Conservation (phyloP, 2,888 invertebrate genomes). For the Cantharis rustica region DNA sequence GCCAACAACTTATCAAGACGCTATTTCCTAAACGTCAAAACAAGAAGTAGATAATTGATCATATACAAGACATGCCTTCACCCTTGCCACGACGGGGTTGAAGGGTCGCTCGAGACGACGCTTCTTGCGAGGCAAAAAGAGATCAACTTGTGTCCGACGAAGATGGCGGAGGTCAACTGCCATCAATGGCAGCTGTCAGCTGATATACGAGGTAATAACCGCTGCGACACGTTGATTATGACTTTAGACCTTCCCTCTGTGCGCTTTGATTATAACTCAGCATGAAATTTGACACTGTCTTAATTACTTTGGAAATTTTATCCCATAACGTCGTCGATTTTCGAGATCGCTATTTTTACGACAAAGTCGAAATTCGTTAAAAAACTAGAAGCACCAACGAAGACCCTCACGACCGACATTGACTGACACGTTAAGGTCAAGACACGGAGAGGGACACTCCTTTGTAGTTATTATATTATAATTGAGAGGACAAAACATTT, state of each 20-base stretch:
- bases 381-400: background rate
- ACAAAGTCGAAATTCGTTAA: background rate
- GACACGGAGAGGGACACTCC: slow-evolving; percentile 43
- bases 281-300: slow-evolving; percentile 28
- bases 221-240: slow-evolving; percentile 51
- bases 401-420: slow-evolving; percentile 9
- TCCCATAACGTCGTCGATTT: background rate
- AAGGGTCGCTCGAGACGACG: slow-evolving; percentile 14
- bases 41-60: slow-evolving; percentile 57
- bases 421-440: slow-evolving; percentile 38
- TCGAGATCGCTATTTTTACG: background rate
- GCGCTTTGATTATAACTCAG: slow-evolving; percentile 23
- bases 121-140: slow-evolving; percentile 23
- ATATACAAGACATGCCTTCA: slow-evolving; percentile 41
- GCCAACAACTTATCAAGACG: slow-evolving; percentile 40
- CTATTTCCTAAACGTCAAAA: slow-evolving; percentile 57
- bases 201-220: slow-evolving; percentile 59
- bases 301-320: slow-evolving; percentile 25
- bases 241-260: slow-evolving; percentile 29
- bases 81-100: slow-evolving; percentile 32
- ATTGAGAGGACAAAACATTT: slow-evolving; percentile 51
- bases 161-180: slow-evolving; percentile 44
- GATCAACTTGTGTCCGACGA: slow-evolving; percentile 29
- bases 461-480: slow-evolving; percentile 49
- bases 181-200: slow-evolving; percentile 59